Evolutionary conservation across 23 tunicate species (phyloP), one percentile per base, ranked within the genome.

Genomic region (Ascidia mentula): DNA sequence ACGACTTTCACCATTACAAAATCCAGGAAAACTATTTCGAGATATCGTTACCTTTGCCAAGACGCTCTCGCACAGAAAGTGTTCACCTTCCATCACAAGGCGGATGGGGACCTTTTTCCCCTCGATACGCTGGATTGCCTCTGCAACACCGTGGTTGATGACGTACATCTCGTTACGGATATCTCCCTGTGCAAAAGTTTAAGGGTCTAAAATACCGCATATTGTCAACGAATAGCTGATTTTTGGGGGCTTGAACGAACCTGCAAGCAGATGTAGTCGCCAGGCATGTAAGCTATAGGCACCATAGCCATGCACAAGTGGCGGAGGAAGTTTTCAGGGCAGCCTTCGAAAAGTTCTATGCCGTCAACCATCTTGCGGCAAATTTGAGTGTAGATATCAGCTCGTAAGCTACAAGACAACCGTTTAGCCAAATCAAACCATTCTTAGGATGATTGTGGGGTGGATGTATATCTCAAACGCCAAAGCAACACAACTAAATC

Each of bases 191-290:
- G 65, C 65, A 53, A 6, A 53, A 5, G 13, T 5, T 6, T 28
- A 53, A 42, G 53, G 53, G 15, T 42, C 53, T 12, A 42, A 42
- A 42, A 42, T 9, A 42, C 53, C 12, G 53, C 53, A 9, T 42
- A 42, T 15, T 12, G 12, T 42, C 15, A 12, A 42, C 15, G 53
- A 42, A 42, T 42, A 42, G 12, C 53, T 69, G 72, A 31, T 69
- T 32, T 32, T 9, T 20, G 8, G 30, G 18, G 12, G 32, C 15
- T 32, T 75, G 13, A 69, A 74, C 74, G 38, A 5, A 88, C 98
- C 82, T 93, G 86, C 37, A 88, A 79, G 82, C 98, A 93, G 28
- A 93, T 88, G 75, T 88, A 88, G 76, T 93, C 98, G 20, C 90
- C 89, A 12, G 98, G 98, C 89, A 85, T 93, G 77, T 72, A 93